Base-by-base conservation (phyloP, 2,797 vertebrate genomes). In the Lycodopsis pacificus region DNA sequence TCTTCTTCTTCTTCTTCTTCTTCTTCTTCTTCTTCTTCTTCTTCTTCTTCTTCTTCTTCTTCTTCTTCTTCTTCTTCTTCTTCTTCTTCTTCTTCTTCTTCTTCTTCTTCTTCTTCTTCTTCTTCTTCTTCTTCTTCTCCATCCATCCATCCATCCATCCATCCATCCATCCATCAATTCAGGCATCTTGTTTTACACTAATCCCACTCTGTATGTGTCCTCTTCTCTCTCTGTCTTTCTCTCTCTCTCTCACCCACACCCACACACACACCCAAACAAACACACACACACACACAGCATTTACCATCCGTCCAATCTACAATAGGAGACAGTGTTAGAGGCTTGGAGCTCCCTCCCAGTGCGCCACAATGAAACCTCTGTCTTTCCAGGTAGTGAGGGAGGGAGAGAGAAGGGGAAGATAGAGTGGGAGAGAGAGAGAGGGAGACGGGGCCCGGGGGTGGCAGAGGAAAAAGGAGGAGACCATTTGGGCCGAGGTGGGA, bases 301-400 rank as follows among this genome's bases (percentile, higher is more conserved):
- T 73, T 71, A 27, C 78, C 81, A 72, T 83, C 86, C 70, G 30
- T 84, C 76, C 76, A 53, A 20, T 80, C 82, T 59, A 92, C 91
- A 94, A 92, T 90, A 89, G 89, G 62, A 90, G 86, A 91, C 92
- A 86, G 91, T 94, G 92, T 93, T 89, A 63, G 84, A 79, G 76
- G 73, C 80, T 84, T 13, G 34, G 73, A 81, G 73, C 86, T 84
- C 84, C 76, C 77, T 88, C 85, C 69, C 70, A 65, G 77, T 69
- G 83, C 3, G 40, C 63, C 13, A 94, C 93, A 94, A 94, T 90
- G 87, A 87, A 88, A 84, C 85, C 90, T 91, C 92, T 94, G 93
- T 93, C 82, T 82, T 68, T 79, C 71, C 91, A 94, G 94, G 92
- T 94, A 92, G 84, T 13, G 73, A 73, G 71, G 11, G 77, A 40